These are phyloP conservation scores for Emesis furor DNA, from an alignment of 2,888 invertebrate genomes.

Conservation along the genomic window DNA sequence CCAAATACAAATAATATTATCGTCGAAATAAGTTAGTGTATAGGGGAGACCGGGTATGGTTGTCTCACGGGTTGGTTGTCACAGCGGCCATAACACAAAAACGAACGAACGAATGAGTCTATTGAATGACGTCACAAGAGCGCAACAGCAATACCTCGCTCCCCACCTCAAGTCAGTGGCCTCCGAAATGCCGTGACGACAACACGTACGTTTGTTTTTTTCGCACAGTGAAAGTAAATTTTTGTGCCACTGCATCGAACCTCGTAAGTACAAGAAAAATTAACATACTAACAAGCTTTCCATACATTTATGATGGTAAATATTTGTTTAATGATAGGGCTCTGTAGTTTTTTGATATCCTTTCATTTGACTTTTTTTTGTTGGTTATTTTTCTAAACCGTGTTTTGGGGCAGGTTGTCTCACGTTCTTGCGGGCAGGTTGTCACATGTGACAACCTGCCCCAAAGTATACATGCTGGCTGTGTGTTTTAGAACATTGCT, in stretches of 20 bases:
- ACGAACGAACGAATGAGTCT: constrained; percentile 35
- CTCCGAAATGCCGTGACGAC: not conserved
- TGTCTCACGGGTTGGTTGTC: constrained; percentile 53
- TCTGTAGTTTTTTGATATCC: no score
- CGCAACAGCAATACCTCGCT: not conserved
- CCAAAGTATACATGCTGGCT: not conserved
- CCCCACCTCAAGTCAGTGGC: not conserved
- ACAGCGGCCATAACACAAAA: constrained; percentile 43
- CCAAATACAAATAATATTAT: no score
- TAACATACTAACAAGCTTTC: not conserved
- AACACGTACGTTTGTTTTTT: not conserved
- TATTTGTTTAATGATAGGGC: not conserved
- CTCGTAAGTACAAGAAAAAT: not conserved
- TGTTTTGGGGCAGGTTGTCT: constrained; percentile 5
- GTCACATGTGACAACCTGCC: not conserved
- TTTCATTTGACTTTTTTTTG: not conserved
- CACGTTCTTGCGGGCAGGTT: not conserved
- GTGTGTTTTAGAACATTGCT: not conserved
- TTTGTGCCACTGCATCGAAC: not conserved
- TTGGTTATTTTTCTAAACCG: not conserved
- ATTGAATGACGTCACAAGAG: not conserved
- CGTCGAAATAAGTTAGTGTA: not conserved
- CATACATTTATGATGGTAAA: not conserved
- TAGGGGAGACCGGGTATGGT: constrained; percentile 47
- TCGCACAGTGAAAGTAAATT: not conserved